Evolutionary conservation across 2,888 invertebrate genomes (phyloP).

Genomic region (Drosophila histrio): DNA sequence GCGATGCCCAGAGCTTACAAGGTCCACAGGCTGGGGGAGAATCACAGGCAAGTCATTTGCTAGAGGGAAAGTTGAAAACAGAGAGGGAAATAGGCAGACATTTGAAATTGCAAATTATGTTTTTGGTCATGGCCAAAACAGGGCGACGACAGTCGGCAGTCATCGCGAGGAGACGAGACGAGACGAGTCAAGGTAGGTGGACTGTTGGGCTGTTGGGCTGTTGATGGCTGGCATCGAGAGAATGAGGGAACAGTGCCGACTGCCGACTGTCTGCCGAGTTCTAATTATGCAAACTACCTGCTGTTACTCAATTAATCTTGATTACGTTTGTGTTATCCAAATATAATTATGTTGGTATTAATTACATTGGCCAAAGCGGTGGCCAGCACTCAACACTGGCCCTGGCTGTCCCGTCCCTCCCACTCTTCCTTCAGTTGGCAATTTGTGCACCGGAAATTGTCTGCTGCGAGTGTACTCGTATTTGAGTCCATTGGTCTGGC

Average conservation of each 20-base stretch:
- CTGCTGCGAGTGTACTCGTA: conserved; percentile 19
- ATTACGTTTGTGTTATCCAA: conserved; percentile 80
- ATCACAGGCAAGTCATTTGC: conserved; percentile 6
- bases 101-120: conserved; percentile 74
- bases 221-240: not conserved
- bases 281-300: conserved; percentile 80
- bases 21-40: not conserved
- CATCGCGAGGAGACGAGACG: conserved; percentile 15
- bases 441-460: conserved; percentile 69
- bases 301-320: conserved; percentile 80
- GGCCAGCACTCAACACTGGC: conserved; percentile 10
- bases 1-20: not conserved
- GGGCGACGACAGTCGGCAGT: conserved; percentile 28
- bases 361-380: conserved; percentile 64
- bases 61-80: not conserved
- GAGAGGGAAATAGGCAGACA: conserved; percentile 10
- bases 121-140: conserved; percentile 47
- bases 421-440: conserved; percentile 25
- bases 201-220: not conserved
- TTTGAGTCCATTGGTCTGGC: conserved; percentile 31
- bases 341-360: conserved; percentile 80
- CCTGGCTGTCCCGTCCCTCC: not conserved
- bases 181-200: not conserved
- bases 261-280: conserved; percentile 35
- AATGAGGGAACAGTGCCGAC: not conserved